A percentile compares a stretch with the other conserved stretches of the same genome.
Evolutionary conservation across 2,888 invertebrate species (phyloP).

Genomic region (Phaonia tiefii): DNA sequence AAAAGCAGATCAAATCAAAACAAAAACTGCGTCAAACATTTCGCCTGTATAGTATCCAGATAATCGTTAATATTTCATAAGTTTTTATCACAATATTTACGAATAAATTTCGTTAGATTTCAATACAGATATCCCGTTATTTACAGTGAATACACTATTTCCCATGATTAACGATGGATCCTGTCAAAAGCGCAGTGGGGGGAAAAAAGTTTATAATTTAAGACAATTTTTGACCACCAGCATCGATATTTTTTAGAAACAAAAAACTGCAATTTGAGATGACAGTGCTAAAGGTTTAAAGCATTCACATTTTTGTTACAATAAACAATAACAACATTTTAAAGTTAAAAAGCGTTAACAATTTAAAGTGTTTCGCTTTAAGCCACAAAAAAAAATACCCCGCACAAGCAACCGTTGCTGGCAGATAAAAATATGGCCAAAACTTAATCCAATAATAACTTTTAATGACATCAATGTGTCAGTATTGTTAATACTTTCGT

Average conservation of each 20-base stretch:
- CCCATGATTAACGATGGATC: constrained; percentile 59
- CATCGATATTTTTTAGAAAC: background rate
- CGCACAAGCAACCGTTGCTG: background rate
- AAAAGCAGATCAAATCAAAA: no score
- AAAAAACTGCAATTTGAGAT: no score
- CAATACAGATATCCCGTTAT: background rate
- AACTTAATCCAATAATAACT: constrained; percentile 22
- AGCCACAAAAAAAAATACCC: background rate
- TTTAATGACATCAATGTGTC: constrained; percentile 34
- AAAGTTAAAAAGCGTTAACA: background rate
- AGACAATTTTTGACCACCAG: background rate
- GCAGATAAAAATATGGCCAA: background rate
- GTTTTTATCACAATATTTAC: background rate
- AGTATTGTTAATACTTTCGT: constrained; percentile 26
- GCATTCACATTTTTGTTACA: no score
- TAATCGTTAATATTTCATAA: background rate
- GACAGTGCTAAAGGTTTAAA: no score
- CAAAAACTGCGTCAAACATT: background rate
- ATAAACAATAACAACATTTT: no score
- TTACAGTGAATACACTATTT: constrained; percentile 36
- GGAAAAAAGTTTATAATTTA: constrained; percentile 16
- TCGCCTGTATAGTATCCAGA: background rate
- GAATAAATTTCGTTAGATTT: background rate
- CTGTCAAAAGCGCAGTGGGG: constrained; percentile 18
- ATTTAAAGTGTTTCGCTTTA: constrained; percentile 1